Base-by-base conservation (phyloP, 1,140 invertebrate species). In the Achroia grisella region DNA sequence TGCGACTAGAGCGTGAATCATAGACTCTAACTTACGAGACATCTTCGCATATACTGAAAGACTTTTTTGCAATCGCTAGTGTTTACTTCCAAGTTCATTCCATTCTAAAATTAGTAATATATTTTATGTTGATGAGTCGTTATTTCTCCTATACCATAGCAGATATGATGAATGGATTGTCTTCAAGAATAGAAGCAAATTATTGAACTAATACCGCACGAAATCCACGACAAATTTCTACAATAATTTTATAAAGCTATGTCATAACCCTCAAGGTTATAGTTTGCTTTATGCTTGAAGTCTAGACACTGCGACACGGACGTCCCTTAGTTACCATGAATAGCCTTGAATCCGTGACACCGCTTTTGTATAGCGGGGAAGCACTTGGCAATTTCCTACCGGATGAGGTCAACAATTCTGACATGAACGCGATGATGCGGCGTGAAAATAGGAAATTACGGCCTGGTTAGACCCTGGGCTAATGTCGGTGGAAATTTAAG, bases 381-480 rank as follows among this genome's bases (percentile, higher is more conserved):
- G 61, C 54, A 59, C 52, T 64, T 45, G 34, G 59, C 57, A 71
- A 75, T 70, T 71, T 77, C 68, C 70, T 39, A 48, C 37, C 56
- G 56, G 58, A 58, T 30, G 71, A 48, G 66, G 71, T 76, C 71
- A 69, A 67, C 59, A n/a, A n/a, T n/a, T 53, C 54, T 51, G 39
- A 49, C 44, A 49, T 51, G 37, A 53, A 60, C 40, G 60, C 43
- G 54, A 61, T 59, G 62, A 70, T 65, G 44, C 36, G 42, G 57
- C 65, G 47, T 61, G 60, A 71, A 76, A 52, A 42, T 52, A 54
- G 55, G 39, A 52, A 65, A 65, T 52, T 37, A 48, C 39, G 65
- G 28, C 54, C 63, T 62, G 53, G 48, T 61, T 57, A 35, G 40
- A 28, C 11, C 28, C 10, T 28, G 15, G 32, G 42, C 13, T 28